Evolutionary conservation across 2,797 vertebrate genomes (phyloP).

Genomic region (Adelosebastes latens): DNA sequence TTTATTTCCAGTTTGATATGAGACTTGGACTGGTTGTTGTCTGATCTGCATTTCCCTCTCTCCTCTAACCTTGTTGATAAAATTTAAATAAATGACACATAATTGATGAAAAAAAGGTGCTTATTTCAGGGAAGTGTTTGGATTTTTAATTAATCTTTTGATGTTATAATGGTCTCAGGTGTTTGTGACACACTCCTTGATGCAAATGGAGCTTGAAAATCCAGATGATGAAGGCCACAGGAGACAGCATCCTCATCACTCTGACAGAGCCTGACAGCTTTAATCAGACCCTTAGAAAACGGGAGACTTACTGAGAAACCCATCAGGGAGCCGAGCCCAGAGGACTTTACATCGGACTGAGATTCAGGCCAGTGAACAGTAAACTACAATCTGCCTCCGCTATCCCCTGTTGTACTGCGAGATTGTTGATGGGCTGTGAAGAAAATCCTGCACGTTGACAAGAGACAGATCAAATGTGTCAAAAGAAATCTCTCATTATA

Average conservation of each 20-base stretch:
- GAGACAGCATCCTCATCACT: constrained; percentile 35
- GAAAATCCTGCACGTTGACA: not conserved
- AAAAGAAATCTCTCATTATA: not conserved
- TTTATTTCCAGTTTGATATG: not conserved
- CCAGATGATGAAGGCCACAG: constrained; percentile 29
- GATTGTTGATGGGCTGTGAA: constrained; percentile 18
- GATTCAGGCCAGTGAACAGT: constrained; percentile 63
- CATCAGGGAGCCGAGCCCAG: constrained; percentile 15
- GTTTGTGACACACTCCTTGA: not conserved
- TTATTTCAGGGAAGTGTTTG: not conserved
- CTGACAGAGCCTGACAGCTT: constrained; percentile 26
- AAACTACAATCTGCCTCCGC: constrained; percentile 41
- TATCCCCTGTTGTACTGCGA: constrained; percentile 4
- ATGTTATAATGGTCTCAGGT: too few relatives aligned
- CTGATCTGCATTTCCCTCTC: not conserved
- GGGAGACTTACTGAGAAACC: not conserved
- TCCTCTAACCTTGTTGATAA: not conserved
- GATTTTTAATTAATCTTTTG: not conserved
- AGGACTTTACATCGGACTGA: constrained; percentile 21
- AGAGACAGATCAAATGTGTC: not conserved
- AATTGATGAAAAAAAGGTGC: not conserved
- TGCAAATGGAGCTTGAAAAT: constrained; percentile 36
- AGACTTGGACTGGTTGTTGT: not conserved
- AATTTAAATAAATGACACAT: not conserved
- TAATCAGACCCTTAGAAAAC: constrained; percentile 30